Percentiles rank a stretch among this genome's conserved stretches.
These are phyloP conservation scores for Rhabdophis nuchalis DNA, from an alignment of 2,797 vertebrate species.

Conservation along the genomic window DNA sequence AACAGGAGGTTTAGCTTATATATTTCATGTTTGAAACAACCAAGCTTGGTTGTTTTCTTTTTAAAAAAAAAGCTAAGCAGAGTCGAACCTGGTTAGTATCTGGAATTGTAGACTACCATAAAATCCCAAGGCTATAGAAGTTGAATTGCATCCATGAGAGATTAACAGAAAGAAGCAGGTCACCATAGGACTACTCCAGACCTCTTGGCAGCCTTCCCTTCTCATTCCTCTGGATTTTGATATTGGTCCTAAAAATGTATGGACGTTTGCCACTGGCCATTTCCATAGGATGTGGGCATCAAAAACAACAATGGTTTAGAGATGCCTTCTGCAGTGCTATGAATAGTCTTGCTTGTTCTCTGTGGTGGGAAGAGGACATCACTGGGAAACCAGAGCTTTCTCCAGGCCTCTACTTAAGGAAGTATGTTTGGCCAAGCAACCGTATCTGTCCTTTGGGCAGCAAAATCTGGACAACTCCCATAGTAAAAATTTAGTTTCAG, in stretches of 20 bases:
- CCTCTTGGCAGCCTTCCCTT: neutral
- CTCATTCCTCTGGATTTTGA: neutral
- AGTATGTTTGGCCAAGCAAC: slow-evolving; percentile 45
- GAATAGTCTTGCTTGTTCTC: slow-evolving; percentile 2
- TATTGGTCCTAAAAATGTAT: neutral
- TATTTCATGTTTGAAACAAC: neutral
- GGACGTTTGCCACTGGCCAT: neutral
- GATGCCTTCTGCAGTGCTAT: neutral
- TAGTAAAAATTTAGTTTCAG: slow-evolving; percentile 37
- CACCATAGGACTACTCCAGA: neutral
- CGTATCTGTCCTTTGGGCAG: slow-evolving; percentile 36
- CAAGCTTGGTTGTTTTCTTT: neutral
- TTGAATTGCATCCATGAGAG: neutral
- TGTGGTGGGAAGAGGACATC: slow-evolving; percentile 28
- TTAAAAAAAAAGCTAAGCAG: neutral
- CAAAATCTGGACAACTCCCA: slow-evolving; percentile 9
- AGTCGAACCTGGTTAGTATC: neutral
- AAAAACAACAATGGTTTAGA: neutral
- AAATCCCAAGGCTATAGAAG: neutral
- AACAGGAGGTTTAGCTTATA: neutral
- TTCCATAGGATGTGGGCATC: neutral
- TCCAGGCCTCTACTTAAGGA: slow-evolving; percentile 41
- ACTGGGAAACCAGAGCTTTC: slow-evolving; percentile 29
- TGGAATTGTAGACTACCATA: neutral
- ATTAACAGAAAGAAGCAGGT: neutral